Conservation (phyloP, 2,113 vertebrate genomes). For the Gambusia holbrooki region DNA sequence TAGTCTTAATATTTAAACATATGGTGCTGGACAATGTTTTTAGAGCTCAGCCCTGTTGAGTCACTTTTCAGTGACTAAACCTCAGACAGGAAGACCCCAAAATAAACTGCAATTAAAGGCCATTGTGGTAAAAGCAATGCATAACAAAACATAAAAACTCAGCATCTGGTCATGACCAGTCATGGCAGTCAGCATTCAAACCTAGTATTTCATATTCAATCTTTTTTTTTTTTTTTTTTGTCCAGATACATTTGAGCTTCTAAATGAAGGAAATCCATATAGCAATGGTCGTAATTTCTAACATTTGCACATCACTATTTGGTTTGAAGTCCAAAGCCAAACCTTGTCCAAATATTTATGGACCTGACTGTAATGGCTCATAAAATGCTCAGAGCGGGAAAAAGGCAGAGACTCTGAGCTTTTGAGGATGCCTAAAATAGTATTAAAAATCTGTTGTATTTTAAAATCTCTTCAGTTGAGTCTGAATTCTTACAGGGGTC, state of each 20-base stretch:
- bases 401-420: too few species aligned
- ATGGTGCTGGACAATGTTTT: not conserved
- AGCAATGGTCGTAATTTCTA: not conserved
- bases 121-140: not conserved
- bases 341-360: not conserved
- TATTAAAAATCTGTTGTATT: too few species aligned
- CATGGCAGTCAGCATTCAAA: too few species aligned
- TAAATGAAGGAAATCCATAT: not conserved
- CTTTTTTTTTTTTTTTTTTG: not conserved
- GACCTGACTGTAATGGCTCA: not conserved
- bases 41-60: not conserved
- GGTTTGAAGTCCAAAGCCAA: not conserved
- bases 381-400: not conserved
- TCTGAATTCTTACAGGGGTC: too few species aligned
- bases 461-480: too few species aligned
- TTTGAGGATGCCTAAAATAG: not conserved
- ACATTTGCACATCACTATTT: not conserved
- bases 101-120: not conserved
- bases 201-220: not conserved
- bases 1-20: not conserved
- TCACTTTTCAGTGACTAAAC: not conserved
- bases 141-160: not conserved
- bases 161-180: too few species aligned
- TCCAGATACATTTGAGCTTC: not conserved
- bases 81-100: not conserved